Base-by-base conservation (phyloP, 2,113 vertebrate species). In the Alouatta palliata region DNA sequence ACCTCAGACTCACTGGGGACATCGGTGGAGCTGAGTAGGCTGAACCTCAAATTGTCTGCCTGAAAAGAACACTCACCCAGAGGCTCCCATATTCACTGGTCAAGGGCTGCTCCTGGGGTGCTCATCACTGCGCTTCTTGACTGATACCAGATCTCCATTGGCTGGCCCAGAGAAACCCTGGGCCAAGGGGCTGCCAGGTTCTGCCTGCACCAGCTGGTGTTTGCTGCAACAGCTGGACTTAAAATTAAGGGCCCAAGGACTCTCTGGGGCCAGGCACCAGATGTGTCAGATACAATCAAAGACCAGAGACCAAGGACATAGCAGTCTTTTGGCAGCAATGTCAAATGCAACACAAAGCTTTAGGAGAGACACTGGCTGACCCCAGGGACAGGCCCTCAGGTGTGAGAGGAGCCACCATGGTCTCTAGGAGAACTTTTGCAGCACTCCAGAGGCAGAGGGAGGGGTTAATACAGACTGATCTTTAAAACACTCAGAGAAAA, bases 231-330 rank as follows among this genome's bases (percentile, higher is more conserved):
- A 75, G 77, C 68, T 83, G 75, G 79, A 47, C 21, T 93, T 82
- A 90, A 90, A 68, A 84, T 58, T 11, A 96, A 94, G 96, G 98
- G 98, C 13, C 80, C 92, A 49, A 49, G 1, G 43, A 40, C 92
- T 70, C 89, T 73, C 85, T 96, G 94, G 86, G 91, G 98, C 91
- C 96, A 98, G 96, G 98, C 96, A 94, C 98, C 98, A 92, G 96
- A 88, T 37, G 92, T 98, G 97, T 93, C 52, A 14, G 97, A 98
- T 87, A 92, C 86, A 43, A 52, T 58, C 16, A 49, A 49, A 66
- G 64, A 52, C 30, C 40, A 6, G 13, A 49, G 85, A 54, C 49
- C 21, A 64, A 66, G 76, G 61, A 47, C 25, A 54, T 14, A 30
- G 32, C 13, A 20, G 21, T 45, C 76, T 82, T 95, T 35, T 6